Evolutionary conservation across 2,113 vertebrate species (phyloP), one percentile per base, ranked within the genome.

Genomic region (Hemibagrus wyckioides): DNA sequence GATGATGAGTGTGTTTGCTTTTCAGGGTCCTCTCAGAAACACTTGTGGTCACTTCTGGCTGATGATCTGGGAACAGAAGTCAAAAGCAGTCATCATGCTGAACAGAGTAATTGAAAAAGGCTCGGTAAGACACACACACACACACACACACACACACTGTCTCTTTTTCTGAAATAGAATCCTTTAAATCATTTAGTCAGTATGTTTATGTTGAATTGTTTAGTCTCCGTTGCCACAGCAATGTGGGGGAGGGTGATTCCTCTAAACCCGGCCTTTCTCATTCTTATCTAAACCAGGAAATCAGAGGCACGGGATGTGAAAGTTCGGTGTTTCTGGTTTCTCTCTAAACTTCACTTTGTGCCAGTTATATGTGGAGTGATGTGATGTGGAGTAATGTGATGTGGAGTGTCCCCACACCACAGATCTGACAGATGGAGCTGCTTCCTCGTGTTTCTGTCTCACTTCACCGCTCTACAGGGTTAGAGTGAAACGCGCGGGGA

Each of bases 41-140:
- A 99, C 98, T 0, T 98, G 97, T 91, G 98, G 98, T 90, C 98
- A 99, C 92, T 99, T 99, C 92, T 99, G 98, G 98, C 94, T 99
- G 89, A 99, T 99, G 98, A 94, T 99, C 86, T 99, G 98, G 98
- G 96, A 99, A 80, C 98, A 99, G 88, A 95, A 96, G 91, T 96
- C 96, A 90, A 98, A 97, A 96, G 97, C 98, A 80, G 95, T 99
- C 89, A 97, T 99, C 77, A 99, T 99, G 98, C 95, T 99, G 88
- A 99, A 99, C 94, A 96, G 98, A 94, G 94, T 96, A 88, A 97
- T 99, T 71, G 98, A 99, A 92, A 99, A 99, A 92, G 97, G 97
- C 91, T 97, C 96, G 50, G 98, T 99, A 92, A 97, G 98, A 96
- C 92, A n/a, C 57, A 4, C 30, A 63, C 57, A 28, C 39, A 48